Evolutionary conservation across 1,140 invertebrate genomes (phyloP), one percentile per base, ranked within the genome.

Genomic region (Glomeris maerens): DNA sequence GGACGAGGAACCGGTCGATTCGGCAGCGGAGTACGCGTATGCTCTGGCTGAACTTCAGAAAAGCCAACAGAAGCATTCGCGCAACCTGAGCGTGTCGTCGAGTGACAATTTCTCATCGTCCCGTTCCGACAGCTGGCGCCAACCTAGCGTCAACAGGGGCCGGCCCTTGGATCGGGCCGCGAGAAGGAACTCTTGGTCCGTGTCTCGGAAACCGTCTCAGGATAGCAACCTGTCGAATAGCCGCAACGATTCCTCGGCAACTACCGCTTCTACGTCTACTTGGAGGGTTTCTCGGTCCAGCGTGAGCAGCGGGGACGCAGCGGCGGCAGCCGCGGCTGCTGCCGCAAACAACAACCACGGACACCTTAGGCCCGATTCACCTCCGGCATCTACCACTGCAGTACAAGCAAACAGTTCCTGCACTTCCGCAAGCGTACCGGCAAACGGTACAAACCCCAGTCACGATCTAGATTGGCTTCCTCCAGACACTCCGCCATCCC

Each of bases 51-150:
- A 84, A 61, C 75, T 83, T 22, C 79, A 81, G 55, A 78, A 82
- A 45, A 83, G 77, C 55, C 80, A 77, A 59, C 50, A 59, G 29
- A 59, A 62, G 51, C 80, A 78, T 61, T 80, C 77, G 64, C 65
- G 83, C 21, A 78, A 84, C 2, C 81, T 82, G 10, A 87, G 83
- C 0, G 83, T 54, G 23, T 52, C 89, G 17, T 86, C 84, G 4
- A 87, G 84, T 62, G 84, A 86, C 53, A 90, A 91, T 62, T 91
- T 86, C 66, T 85, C 82, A 47, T 88, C 84, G 1, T 88, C 84
- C 0, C 55, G 76, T 23, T 81, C 79, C 0, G 86, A 89, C 61
- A 88, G 84, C 1, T 89, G 84, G 84, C 70, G 81, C 14, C 57
- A 60, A 17, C 55, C 60, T 38, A 53, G 46, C 4, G 79, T 83